phyloP scores from a whole-genome alignment of 2,888 invertebrate species.

The Tenthredo scrophulariae region DNA sequence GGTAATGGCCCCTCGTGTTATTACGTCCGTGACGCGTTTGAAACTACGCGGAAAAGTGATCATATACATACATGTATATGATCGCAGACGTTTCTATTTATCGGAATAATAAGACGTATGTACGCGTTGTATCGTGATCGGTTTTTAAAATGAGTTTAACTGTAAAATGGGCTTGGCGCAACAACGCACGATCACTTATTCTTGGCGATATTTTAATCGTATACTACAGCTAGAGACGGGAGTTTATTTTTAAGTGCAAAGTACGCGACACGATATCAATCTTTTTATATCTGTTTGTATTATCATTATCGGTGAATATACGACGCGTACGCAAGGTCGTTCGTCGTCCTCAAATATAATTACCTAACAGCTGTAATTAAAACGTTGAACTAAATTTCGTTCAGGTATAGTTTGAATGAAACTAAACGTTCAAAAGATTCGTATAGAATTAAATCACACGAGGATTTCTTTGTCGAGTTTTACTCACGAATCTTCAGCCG shows the following conservation, averaged over 20 bases:
- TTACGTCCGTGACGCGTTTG: not conserved
- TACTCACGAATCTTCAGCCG: not conserved
- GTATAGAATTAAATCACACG: not conserved
- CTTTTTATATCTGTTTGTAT: not conserved
- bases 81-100: not conserved
- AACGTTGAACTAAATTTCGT: not conserved
- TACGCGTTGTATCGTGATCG: not conserved
- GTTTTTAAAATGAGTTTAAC: not conserved
- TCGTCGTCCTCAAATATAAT: conserved; percentile 61
- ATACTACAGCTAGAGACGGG: not conserved
- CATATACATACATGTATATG: not conserved
- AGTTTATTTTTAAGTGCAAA: conserved; percentile 28
- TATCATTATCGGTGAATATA: conserved; percentile 62
- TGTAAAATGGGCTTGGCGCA: not conserved
- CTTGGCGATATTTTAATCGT: not conserved
- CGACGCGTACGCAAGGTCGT: conserved; percentile 67
- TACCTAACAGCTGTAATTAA: not conserved
- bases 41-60: not conserved
- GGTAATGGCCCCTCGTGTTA: not conserved
- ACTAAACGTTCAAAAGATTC: not conserved
- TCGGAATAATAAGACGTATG: not conserved
- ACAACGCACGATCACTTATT: not conserved
- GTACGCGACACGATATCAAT: conserved; percentile 19
- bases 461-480: not conserved
- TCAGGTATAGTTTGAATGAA: not conserved